Conservation (phyloP, 2,113 vertebrate genomes). For the Budorcas taxicolor region DNA sequence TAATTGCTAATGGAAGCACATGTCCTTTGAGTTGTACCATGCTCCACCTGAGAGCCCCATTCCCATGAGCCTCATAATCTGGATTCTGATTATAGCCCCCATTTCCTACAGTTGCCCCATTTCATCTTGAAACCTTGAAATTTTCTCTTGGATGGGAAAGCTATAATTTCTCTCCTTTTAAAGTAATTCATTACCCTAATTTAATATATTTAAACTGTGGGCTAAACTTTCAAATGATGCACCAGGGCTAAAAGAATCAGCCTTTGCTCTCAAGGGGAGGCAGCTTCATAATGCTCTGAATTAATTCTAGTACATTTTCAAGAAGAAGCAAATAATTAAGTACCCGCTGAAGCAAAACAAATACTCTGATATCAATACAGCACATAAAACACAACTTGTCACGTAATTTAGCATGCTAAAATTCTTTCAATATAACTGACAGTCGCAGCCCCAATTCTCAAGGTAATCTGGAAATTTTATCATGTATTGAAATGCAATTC, state of each 20-base stretch:
- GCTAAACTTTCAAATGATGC: constrained; percentile 30
- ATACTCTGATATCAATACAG: background rate
- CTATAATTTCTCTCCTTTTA: constrained; percentile 24
- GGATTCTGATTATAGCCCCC: background rate
- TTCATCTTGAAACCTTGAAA: background rate
- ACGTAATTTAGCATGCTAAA: constrained; percentile 38
- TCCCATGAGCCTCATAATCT: background rate
- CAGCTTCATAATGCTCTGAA: constrained; percentile 38
- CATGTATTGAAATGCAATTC: constrained; percentile 30
- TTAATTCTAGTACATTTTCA: constrained; percentile 58
- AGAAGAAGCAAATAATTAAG: constrained; percentile 67
- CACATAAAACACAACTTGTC: constrained; percentile 47
- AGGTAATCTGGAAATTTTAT: constrained; percentile 64
- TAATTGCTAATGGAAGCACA: background rate
- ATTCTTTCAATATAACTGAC: constrained; percentile 54
- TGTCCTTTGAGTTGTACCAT: background rate
- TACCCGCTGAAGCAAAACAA: constrained; percentile 49
- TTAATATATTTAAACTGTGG: constrained; percentile 34
- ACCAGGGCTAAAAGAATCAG: constrained; percentile 5
- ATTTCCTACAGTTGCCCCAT: background rate
- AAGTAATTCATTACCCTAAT: background rate
- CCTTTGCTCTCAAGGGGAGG: background rate
- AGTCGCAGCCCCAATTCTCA: constrained; percentile 51
- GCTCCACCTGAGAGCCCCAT: background rate
- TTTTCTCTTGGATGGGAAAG: background rate